phyloP scores from a whole-genome alignment of 2,797 vertebrate species.

The Sardinella longiceps region DNA sequence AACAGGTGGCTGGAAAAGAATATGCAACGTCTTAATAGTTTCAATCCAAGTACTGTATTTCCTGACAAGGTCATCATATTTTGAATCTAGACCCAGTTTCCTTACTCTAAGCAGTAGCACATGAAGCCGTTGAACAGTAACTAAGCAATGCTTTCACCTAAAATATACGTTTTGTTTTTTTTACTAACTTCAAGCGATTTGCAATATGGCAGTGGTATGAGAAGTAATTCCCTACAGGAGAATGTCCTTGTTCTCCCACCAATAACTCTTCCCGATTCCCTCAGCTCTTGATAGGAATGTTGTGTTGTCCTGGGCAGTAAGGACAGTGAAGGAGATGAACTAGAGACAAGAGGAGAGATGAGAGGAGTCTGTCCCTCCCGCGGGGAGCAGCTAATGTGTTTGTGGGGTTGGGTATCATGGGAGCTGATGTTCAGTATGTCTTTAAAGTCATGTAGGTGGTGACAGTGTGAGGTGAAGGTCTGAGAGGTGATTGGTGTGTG shows the following conservation, averaged over 20 bases:
- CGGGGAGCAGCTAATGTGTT: not conserved
- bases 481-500: not conserved
- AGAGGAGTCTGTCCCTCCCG: not conserved
- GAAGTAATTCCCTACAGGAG: not conserved
- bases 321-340: not conserved
- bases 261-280: conserved; percentile 1
- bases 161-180: not conserved
- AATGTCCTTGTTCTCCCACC: not conserved
- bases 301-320: not conserved
- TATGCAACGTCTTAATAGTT: not conserved
- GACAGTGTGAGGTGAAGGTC: conserved; percentile 1
- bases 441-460: not conserved
- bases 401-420: not conserved
- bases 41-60: not conserved
- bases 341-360: not conserved
- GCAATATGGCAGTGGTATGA: not conserved
- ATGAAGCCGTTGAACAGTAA: not conserved
- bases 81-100: not conserved
- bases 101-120: not conserved
- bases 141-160: not conserved
- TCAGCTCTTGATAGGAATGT: not conserved
- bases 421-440: not conserved
- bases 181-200: not conserved
- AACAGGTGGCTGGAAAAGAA: not conserved
- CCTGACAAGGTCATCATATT: not conserved